Base-by-base conservation (phyloP, 2,797 vertebrate species). In the Mormyrops boulengeri region DNA sequence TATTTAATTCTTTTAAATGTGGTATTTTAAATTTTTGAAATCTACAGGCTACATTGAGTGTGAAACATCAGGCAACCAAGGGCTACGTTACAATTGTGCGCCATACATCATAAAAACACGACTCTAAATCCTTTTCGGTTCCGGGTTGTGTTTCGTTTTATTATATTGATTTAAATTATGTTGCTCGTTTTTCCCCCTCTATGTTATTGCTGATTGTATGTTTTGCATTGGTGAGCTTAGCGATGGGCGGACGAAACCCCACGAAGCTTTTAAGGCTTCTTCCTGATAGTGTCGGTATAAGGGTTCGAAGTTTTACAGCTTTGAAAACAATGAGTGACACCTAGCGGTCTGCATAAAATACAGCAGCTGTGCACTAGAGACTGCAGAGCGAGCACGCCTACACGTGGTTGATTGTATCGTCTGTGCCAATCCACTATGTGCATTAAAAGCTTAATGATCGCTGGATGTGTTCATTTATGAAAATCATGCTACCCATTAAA, bases 291-390 rank as follows among this genome's bases (percentile, higher is more conserved):
- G 17, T 82, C 41, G 17, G 41, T 47, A 82, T 19, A n/a, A 38
- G 12, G 69, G 69, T 73, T 73, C 12, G 12, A 73, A 73, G 19
- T 82, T 82, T 82, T 19, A 41, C 17, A n/a, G 38, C 0, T 47
- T n/a, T 82, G 41, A 82, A 82, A 82, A 82, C 38, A n/a, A 82
- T 82, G 77, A 82, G 77, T 82, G 77, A 47, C 77, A 82, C 77
- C 77, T 82, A 47, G 77, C 7, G 77, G 77, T 82, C 41, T 19
- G 17, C 9, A 44, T 47, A 47, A 80, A 82, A 82, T 44, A 82
- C 77, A 82, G 17, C 41, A 44, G 41, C 19, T 19, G 77, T n/a
- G 2, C 77, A 82, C 77, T 82, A 44, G 41, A 82, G 2, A 82
- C 2, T 47, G 73, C 73, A 7, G 17, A 41, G 73, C 17, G 38